Conservation (phyloP, 2,888 invertebrate species). For the Thysanoteuthis rhombus region DNA sequence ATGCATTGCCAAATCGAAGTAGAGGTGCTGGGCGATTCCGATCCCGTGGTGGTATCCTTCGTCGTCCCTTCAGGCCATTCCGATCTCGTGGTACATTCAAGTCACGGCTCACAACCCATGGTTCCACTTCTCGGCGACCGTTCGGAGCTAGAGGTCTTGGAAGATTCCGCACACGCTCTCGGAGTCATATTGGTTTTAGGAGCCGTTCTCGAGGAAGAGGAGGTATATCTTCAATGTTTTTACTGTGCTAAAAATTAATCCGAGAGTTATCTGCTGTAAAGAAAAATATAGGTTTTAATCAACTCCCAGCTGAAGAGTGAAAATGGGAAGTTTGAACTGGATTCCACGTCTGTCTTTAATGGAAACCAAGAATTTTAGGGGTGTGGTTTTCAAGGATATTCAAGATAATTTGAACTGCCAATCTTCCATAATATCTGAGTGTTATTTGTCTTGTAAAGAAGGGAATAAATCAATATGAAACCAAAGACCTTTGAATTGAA, state of each 20-base stretch:
- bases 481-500: background rate
- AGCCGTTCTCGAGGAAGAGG: background rate
- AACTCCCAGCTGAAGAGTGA: no score
- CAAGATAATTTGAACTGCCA: no score
- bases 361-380: no score
- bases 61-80: background rate
- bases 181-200: background rate
- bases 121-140: background rate
- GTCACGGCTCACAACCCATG: background rate
- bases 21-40: background rate
- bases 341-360: no score
- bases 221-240: background rate
- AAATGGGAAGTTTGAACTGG: no score
- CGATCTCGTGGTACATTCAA: conserved; percentile 12
- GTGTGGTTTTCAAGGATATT: no score
- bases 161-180: background rate
- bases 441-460: background rate
- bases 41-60: background rate
- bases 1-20: background rate
- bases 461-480: background rate
- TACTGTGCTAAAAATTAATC: background rate
- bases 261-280: no score
- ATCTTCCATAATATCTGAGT: background rate
- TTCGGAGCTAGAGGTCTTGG: background rate
- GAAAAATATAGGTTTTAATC: no score